Percentiles rank a stretch among this genome's conserved stretches.
Conservation (phyloP, 1,140 invertebrate genomes). For the Protaetia brevitarsis region DNA sequence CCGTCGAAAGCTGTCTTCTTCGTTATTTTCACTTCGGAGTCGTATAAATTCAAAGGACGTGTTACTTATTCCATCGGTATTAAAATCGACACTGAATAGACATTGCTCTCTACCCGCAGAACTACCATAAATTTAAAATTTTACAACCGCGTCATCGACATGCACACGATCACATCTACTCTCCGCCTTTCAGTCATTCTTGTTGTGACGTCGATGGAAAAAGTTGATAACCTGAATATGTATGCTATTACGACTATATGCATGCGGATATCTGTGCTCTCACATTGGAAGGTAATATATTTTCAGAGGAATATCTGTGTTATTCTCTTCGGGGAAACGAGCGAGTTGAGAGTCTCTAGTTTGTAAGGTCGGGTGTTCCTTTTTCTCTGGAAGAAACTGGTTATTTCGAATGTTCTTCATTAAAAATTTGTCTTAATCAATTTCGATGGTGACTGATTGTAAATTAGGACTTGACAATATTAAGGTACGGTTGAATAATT, state of each 20-base stretch:
- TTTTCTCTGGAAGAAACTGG: too few species aligned
- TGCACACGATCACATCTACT: neutral
- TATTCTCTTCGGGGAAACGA: too few species aligned
- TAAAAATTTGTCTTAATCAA: too few species aligned
- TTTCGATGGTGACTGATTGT: too few species aligned
- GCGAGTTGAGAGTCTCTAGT: too few species aligned
- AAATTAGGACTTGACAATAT: too few species aligned
- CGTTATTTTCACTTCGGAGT: neutral
- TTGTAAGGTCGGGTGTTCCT: too few species aligned
- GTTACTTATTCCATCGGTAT: constrained; percentile 19
- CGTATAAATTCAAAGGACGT: constrained; percentile 17
- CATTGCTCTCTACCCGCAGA: neutral
- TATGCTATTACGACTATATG: neutral
- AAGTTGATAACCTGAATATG: constrained; percentile 3
- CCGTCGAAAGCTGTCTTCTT: neutral
- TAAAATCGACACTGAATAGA: neutral
- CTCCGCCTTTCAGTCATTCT: neutral
- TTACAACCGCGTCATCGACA: constrained; percentile 10
- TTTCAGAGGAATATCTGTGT: too few species aligned
- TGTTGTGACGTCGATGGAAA: neutral
- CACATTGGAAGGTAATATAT: too few species aligned
- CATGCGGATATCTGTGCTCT: too few species aligned
- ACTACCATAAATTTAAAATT: constrained; percentile 19
- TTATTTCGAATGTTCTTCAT: too few species aligned
- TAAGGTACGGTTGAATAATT: too few species aligned